Evolutionary conservation across 2,113 vertebrate species (phyloP).

Genomic region (Gadus chalcogrammus): DNA sequence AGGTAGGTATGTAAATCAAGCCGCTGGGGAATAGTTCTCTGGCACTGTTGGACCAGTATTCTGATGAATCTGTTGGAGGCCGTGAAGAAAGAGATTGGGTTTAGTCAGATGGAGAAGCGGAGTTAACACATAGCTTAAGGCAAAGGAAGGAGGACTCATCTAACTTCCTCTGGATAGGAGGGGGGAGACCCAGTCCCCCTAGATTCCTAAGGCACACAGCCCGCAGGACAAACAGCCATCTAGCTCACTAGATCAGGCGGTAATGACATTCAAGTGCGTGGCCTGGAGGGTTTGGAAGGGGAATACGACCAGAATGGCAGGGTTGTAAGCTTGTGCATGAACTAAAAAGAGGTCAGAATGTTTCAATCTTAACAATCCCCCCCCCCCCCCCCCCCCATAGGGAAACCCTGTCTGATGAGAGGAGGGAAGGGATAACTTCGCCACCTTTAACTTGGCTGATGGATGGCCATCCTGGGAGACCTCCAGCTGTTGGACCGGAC

Average conservation of each 20-base stretch:
- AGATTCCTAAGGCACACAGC: slow-evolving; percentile 45
- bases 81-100: slow-evolving; percentile 72
- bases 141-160: slow-evolving; percentile 56
- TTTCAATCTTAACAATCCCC: slow-evolving; percentile 41
- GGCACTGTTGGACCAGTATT: slow-evolving; percentile 50
- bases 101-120: slow-evolving; percentile 64
- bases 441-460: slow-evolving; percentile 45
- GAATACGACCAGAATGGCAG: slow-evolving; percentile 11
- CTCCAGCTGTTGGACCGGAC: slow-evolving; percentile 54
- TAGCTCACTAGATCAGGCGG: slow-evolving; percentile 52
- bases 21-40: slow-evolving; percentile 58
- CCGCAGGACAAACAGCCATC: slow-evolving; percentile 36
- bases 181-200: slow-evolving; percentile 40
- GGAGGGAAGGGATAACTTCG: slow-evolving; percentile 32
- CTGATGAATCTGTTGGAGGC: slow-evolving; percentile 70
- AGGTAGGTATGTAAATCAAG: slow-evolving; percentile 69
- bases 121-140: slow-evolving; percentile 70
- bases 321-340: slow-evolving; percentile 37
- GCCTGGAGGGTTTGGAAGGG: slow-evolving; percentile 38
- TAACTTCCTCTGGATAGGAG: slow-evolving; percentile 46
- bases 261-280: slow-evolving; percentile 55
- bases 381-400: slow-evolving; percentile 17
- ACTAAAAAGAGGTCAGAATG: slow-evolving; percentile 28
- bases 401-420: slow-evolving; percentile 42
- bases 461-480: slow-evolving; percentile 54